Conservation (phyloP, 2,113 vertebrate genomes). For the Sander vitreus region DNA sequence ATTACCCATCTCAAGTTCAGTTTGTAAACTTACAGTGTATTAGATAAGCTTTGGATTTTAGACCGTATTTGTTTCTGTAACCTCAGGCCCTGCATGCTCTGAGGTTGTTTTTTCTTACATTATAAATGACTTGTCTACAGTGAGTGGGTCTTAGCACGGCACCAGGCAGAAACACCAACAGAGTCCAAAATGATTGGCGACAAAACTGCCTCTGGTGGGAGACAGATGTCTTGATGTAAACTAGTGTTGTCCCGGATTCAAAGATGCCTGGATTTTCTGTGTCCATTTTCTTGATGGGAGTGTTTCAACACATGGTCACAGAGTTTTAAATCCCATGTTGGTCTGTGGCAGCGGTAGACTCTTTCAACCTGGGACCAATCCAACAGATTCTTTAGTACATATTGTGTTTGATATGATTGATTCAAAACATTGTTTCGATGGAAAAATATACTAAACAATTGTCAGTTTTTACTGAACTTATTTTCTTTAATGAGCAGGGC, state of each 20-base stretch:
- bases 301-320: slow-evolving; percentile 48
- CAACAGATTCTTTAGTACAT: slow-evolving; percentile 18
- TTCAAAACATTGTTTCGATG: slow-evolving; percentile 46
- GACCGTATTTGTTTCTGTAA: slow-evolving; percentile 14
- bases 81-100: neutral
- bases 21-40: neutral
- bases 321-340: slow-evolving; percentile 38
- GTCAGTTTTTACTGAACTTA: slow-evolving; percentile 56
- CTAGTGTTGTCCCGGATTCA: slow-evolving; percentile 13
- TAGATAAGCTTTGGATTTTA: neutral
- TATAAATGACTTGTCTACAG: slow-evolving; percentile 30
- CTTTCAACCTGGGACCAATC: slow-evolving; percentile 33
- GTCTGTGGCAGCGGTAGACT: slow-evolving; percentile 41
- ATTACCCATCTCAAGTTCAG: neutral
- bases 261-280: slow-evolving; percentile 34
- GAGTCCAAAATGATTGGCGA: slow-evolving; percentile 29
- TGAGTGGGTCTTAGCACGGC: neutral
- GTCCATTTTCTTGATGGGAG: slow-evolving; percentile 18
- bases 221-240: slow-evolving; percentile 13
- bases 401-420: slow-evolving; percentile 46
- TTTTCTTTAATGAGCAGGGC: slow-evolving; percentile 54
- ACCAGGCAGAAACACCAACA: slow-evolving; percentile 24
- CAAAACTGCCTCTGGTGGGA: slow-evolving; percentile 7
- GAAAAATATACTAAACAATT: slow-evolving; percentile 54
- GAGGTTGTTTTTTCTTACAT: slow-evolving; percentile 14